Percentiles rank a stretch among this genome's conserved stretches.
Conservation (phyloP, 2,797 vertebrate genomes). For the Schizopygopsis malacanthus region DNA sequence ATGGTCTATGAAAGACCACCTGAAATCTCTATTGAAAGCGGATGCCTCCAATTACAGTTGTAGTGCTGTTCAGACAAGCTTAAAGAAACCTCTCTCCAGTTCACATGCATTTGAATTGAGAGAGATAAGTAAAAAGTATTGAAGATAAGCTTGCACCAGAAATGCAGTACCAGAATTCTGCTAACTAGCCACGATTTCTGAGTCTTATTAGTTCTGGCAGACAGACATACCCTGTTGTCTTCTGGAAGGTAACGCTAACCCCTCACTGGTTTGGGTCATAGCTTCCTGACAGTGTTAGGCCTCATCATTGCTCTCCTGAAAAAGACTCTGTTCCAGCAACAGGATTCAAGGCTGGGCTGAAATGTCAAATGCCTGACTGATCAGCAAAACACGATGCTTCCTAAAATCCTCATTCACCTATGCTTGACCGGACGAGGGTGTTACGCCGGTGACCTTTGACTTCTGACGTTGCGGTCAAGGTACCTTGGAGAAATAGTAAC, state of each 20-base stretch:
- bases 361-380: slow-evolving; percentile 46
- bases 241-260: slow-evolving; percentile 24
- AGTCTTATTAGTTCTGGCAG: background rate
- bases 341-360: slow-evolving; percentile 45
- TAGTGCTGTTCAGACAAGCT: background rate
- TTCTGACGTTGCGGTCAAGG: background rate
- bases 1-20: background rate
- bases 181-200: background rate
- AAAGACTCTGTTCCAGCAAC: slow-evolving; percentile 20
- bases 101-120: background rate
- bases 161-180: background rate
- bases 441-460: slow-evolving; percentile 29
- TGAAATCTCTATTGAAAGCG: background rate
- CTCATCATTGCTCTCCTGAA: slow-evolving; percentile 12
- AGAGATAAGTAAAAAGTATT: background rate
- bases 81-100: background rate
- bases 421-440: background rate
- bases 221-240: slow-evolving; percentile 1
- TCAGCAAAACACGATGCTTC: slow-evolving; percentile 39
- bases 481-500: background rate
- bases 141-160: background rate
- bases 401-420: slow-evolving; percentile 32
- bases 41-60: background rate
- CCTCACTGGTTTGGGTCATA: slow-evolving; percentile 25
- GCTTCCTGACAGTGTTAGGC: background rate